Conservation (phyloP, 2,888 invertebrate species). For the Fissipunctia ypsillon region DNA sequence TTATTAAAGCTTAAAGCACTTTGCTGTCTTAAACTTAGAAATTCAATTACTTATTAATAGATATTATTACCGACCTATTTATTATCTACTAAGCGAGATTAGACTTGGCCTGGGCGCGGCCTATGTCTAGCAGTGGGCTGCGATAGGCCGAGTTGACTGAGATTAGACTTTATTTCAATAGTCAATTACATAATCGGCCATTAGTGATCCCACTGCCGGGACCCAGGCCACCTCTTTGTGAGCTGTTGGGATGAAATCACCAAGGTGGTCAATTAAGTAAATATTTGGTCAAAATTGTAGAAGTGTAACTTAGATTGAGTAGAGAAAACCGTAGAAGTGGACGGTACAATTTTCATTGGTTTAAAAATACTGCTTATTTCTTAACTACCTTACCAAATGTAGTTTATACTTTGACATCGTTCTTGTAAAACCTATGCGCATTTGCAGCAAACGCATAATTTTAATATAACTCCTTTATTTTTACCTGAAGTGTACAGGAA, state of each 20-base stretch:
- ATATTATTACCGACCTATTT: background rate
- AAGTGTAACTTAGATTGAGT: too few species aligned
- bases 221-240: background rate
- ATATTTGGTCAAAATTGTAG: background rate
- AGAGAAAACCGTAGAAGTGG: background rate
- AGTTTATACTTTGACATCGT: background rate
- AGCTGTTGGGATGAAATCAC: background rate
- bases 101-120: too few species aligned
- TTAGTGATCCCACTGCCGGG: background rate
- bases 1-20: background rate
- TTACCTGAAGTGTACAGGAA: conserved; percentile 41
- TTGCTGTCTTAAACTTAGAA: background rate
- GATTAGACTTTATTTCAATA: background rate
- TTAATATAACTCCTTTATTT: conserved; percentile 17
- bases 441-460: conserved; percentile 8
- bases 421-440: background rate
- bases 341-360: background rate
- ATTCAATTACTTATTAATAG: conserved; percentile 6
- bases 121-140: too few species aligned
- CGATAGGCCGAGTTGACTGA: too few species aligned
- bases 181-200: background rate
- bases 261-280: background rate
- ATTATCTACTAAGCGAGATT: background rate
- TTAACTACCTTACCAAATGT: background rate
- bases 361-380: background rate